Evolutionary conservation across 2,888 invertebrate species (phyloP).

Genomic region (Dynastes hyllus): DNA sequence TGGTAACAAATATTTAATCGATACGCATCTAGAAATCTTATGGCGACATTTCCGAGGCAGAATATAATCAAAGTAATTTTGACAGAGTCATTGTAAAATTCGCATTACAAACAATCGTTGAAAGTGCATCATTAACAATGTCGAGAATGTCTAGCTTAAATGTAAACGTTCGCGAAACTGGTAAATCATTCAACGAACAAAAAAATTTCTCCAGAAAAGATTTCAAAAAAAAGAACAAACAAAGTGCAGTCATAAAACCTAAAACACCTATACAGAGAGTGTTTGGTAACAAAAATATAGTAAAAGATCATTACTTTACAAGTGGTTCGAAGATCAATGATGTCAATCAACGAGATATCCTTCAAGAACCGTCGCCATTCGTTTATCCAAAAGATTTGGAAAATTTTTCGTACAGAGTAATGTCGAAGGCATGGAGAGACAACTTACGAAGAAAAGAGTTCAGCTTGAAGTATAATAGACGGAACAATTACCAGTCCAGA

Average conservation of each 20-base stretch:
- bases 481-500: constrained; percentile 65
- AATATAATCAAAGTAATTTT: background rate
- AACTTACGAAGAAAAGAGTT: constrained; percentile 63
- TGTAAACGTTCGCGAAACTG: constrained; percentile 11
- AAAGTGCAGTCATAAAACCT: constrained; percentile 53
- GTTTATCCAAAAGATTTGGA: constrained; percentile 69
- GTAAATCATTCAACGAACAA: constrained; percentile 24
- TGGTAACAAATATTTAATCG: constrained; percentile 39
- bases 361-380: constrained; percentile 70
- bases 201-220: background rate
- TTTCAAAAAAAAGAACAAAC: constrained; percentile 39
- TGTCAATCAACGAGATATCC: constrained; percentile 64
- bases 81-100: constrained; percentile 10
- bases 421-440: constrained; percentile 68
- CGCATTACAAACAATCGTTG: background rate
- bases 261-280: constrained; percentile 59
- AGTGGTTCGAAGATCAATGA: constrained; percentile 61
- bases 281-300: constrained; percentile 58
- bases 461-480: constrained; percentile 63
- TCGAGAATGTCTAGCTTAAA: constrained; percentile 14
- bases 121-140: constrained; percentile 1
- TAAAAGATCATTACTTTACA: constrained; percentile 63
- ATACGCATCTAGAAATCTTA: constrained; percentile 10
- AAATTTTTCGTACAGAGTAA: constrained; percentile 69
- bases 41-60: background rate